Evolutionary conservation across 2,888 invertebrate genomes (phyloP).

Genomic region (Miltochrista miniata): DNA sequence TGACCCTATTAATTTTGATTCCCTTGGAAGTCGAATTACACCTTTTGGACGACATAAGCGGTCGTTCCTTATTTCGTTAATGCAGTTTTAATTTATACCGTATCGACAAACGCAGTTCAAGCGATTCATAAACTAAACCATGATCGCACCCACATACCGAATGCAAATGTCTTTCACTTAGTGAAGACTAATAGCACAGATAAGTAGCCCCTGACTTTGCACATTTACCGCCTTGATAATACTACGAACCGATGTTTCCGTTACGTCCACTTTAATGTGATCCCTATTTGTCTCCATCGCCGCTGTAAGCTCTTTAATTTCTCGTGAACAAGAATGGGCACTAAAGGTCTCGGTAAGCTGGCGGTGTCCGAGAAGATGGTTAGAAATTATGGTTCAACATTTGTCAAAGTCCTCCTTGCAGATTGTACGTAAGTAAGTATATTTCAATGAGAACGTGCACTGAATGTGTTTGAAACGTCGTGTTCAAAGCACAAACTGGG

Average conservation of each 20-base stretch:
- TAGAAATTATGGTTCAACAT: constrained; percentile 66
- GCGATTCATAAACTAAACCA: constrained; percentile 4
- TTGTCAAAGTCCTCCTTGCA: constrained; percentile 71
- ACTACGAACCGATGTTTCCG: constrained; percentile 59
- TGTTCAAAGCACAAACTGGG: not conserved
- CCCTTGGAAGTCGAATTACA: too few relatives aligned
- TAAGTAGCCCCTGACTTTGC: constrained; percentile 73
- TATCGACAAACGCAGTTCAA: too few relatives aligned
- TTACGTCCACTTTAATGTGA: constrained; percentile 45
- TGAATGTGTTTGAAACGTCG: not conserved
- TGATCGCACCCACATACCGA: constrained; percentile 38
- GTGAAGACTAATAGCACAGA: constrained; percentile 64
- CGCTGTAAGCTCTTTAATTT: constrained; percentile 19
- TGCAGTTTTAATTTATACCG: too few relatives aligned
- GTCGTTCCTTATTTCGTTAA: too few relatives aligned
- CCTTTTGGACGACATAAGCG: too few relatives aligned
- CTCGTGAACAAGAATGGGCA: constrained; percentile 16
- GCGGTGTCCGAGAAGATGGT: constrained; percentile 46
- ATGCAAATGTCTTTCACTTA: constrained; percentile 67
- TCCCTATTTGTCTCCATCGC: constrained; percentile 29
- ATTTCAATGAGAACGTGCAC: constrained; percentile 23
- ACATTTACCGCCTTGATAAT: constrained; percentile 66
- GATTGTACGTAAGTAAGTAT: constrained; percentile 44
- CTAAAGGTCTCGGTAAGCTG: constrained; percentile 42
- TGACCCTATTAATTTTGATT: too few relatives aligned